A percentile compares a stretch with the other conserved stretches of the same genome.
Conservation (phyloP, 2,113 vertebrate genomes). For the chimpanzee (Pan troglodytes) region NHGRI_mPanTro3-v2.1_pri NC_072411.2:128969001-128969500, state of each 20-base stretch:
- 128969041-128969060: neutral
- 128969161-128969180: neutral
- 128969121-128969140: neutral
- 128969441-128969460: neutral
- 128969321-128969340: neutral
- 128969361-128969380: neutral
- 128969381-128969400: neutral
- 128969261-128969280: neutral
- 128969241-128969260: neutral
- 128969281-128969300: neutral
- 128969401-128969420: neutral
- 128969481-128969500: too few relatives aligned
- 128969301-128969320: neutral
- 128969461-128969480: neutral
- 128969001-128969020: neutral
- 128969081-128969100: neutral
- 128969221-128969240: neutral
- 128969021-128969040: neutral
- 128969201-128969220: neutral
- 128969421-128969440: neutral
- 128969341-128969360: constrained; percentile 1
- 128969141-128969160: neutral
- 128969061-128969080: neutral
- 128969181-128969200: constrained; percentile 15
- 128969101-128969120: neutral